phyloP scores from a whole-genome alignment of 2,888 invertebrate species.

The Tenodera sinensis region DNA sequence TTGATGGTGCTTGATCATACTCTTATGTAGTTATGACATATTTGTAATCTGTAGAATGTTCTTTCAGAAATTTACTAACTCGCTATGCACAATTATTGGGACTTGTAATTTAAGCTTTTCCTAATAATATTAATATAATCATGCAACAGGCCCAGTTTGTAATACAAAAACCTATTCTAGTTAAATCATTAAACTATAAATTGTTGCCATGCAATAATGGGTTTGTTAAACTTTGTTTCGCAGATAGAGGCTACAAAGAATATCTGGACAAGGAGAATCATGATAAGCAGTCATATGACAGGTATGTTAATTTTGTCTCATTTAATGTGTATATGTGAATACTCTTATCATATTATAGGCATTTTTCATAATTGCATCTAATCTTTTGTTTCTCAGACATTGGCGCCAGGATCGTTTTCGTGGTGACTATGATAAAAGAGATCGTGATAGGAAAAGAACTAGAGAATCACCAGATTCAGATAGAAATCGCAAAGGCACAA shows the following conservation, averaged over 20 bases:
- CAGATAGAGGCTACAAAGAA: conserved; percentile 47
- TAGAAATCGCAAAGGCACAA: conserved; percentile 33
- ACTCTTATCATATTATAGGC: neutral
- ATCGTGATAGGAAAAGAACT: conserved; percentile 44
- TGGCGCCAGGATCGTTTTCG: conserved; percentile 28
- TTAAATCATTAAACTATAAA: neutral
- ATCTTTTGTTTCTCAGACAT: conserved; percentile 14
- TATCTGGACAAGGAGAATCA: conserved; percentile 39
- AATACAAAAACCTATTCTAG: too few relatives aligned
- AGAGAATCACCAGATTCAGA: conserved; percentile 46
- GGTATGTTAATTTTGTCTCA: conserved; percentile 34
- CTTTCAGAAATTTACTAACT: too few relatives aligned
- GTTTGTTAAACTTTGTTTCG: conserved; percentile 15
- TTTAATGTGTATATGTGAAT: neutral
- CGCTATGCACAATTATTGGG: too few relatives aligned
- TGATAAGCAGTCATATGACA: conserved; percentile 42
- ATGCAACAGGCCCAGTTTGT: too few relatives aligned
- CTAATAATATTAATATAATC: too few relatives aligned
- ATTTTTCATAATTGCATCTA: neutral
- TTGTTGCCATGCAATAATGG: neutral
- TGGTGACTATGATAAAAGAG: conserved; percentile 33
- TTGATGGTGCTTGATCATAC: too few relatives aligned
- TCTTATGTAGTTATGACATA: too few relatives aligned
- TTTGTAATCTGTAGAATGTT: too few relatives aligned
- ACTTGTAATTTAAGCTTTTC: too few relatives aligned